These are phyloP conservation scores for Zaprionus gabonicus DNA, from an alignment of 1,140 invertebrate species.

Conservation along the genomic window DNA sequence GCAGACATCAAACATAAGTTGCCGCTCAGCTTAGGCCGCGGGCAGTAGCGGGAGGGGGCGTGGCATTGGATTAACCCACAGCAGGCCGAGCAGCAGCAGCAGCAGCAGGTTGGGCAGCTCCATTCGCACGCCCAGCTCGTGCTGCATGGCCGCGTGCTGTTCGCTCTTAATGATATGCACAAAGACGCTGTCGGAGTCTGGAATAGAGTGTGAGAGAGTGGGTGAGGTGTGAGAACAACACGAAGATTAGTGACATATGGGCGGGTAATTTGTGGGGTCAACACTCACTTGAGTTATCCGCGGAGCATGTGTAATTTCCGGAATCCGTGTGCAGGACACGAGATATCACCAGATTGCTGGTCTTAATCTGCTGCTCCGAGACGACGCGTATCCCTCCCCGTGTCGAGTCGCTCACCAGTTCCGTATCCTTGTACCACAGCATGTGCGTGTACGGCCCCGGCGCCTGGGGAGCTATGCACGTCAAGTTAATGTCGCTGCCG, in stretches of 20 bases:
- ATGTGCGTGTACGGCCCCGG: slow-evolving; percentile 95
- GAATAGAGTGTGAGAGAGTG: slow-evolving; percentile 9
- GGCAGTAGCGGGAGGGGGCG: slow-evolving; percentile 3
- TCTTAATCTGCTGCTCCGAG: slow-evolving; percentile 93
- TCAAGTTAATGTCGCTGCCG: slow-evolving; percentile 95
- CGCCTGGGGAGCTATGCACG: slow-evolving; percentile 93
- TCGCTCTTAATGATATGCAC: slow-evolving; percentile 87
- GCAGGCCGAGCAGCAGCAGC: slow-evolving; percentile 57
- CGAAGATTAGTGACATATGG: background rate
- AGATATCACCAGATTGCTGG: slow-evolving; percentile 92
- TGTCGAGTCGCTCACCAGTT: slow-evolving; percentile 95
- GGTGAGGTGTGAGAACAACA: background rate
- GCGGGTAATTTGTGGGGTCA: slow-evolving; percentile 17
- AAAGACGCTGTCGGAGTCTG: slow-evolving; percentile 85
- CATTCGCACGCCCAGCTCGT: slow-evolving; percentile 77
- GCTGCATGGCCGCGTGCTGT: slow-evolving; percentile 88
- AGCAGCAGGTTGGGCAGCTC: slow-evolving; percentile 58
- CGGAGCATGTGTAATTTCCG: slow-evolving; percentile 94
- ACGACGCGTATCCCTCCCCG: slow-evolving; percentile 93
- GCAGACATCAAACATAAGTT: slow-evolving; percentile 77
- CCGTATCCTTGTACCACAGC: slow-evolving; percentile 94
- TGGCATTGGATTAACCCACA: slow-evolving; percentile 37
- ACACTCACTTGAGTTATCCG: slow-evolving; percentile 87
- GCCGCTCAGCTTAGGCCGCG: slow-evolving; percentile 53
- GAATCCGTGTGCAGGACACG: slow-evolving; percentile 91